phyloP scores from a whole-genome alignment of 2,888 invertebrate genomes.

The Thysanoteuthis rhombus region DNA sequence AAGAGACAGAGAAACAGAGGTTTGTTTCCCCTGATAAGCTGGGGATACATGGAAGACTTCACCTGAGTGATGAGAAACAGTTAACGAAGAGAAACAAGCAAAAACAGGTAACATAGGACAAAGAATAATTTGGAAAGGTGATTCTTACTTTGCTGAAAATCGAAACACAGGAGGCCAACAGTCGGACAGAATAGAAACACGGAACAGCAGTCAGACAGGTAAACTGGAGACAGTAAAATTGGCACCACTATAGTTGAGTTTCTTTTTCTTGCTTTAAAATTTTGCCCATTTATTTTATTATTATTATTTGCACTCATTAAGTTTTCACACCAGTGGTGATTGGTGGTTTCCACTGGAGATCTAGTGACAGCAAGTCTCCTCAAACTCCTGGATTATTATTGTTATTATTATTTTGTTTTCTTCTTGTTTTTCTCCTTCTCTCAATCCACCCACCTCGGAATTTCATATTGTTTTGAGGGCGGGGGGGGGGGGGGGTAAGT shows the following conservation, averaged over 20 bases:
- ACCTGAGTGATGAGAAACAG: neutral
- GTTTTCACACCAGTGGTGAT: too few relatives aligned
- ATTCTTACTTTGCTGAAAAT: neutral
- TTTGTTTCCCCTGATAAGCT: neutral
- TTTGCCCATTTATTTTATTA: neutral
- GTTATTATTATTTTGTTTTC: neutral
- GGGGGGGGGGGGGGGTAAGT: too few relatives aligned
- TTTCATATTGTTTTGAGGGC: neutral
- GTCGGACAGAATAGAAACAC: neutral
- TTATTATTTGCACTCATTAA: too few relatives aligned
- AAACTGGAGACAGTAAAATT: neutral
- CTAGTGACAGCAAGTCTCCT: too few relatives aligned
- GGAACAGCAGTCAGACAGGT: neutral
- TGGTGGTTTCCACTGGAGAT: too few relatives aligned
- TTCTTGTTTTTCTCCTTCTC: neutral
- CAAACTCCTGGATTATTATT: too few relatives aligned
- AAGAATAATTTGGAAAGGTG: neutral
- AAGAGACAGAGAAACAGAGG: too few relatives aligned
- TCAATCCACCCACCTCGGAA: neutral
- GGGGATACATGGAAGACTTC: neutral
- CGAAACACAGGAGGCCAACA: neutral
- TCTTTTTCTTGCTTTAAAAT: neutral
- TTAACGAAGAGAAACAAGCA: neutral
- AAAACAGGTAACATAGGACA: neutral
- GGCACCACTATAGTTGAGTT: neutral